Evolutionary conservation across 1,140 invertebrate genomes (phyloP), one percentile per base, ranked within the genome.

Genomic region (Zelostemma sp.): DNA sequence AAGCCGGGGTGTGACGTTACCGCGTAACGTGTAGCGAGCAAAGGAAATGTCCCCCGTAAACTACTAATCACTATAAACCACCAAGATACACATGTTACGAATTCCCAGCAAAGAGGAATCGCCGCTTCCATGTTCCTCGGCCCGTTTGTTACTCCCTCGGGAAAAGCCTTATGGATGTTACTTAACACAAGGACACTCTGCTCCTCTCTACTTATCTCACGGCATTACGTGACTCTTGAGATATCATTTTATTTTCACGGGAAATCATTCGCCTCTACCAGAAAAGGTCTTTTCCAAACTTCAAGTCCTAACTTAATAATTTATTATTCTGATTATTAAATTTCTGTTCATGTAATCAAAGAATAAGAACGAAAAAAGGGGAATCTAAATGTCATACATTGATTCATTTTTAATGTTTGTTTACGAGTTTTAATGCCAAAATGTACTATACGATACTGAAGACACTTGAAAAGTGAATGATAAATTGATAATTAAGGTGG

Each of bases 1-100:
- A 73, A 79, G 67, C 57, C 68, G 48, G 48, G 45, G 55, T 63
- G 58, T 69, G 73, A 68, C 68, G 57, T 61, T 53, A 59, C 43
- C n/a, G n/a, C n/a, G n/a, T n/a, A n/a, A n/a, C 74, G 77, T 70
- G 73, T 71, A 55, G 62, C 59, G 66, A 68, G 62, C 61, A 77
- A 74, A 77, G 80, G 80, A 81, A 82, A 83, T 77, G 76, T 83
- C 68, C 75, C 73, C 79, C 74, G 75, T 81, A 81, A 79, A 80
- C 78, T 80, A 81, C 81, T 82, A 83, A 83, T 83, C 80, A 82
- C 79, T 79, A 81, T 82, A 83, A 83, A 81, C 79, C 80, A 80
- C 79, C 72, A 68, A 72, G 72, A 72, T 82, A 82, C 81, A 82
- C 80, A 79, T 83, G 80, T 82, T 82, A 80, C 80, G 76, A 82